Conservation (phyloP, 2,888 invertebrate species). For the Lutraria lutraria region DNA sequence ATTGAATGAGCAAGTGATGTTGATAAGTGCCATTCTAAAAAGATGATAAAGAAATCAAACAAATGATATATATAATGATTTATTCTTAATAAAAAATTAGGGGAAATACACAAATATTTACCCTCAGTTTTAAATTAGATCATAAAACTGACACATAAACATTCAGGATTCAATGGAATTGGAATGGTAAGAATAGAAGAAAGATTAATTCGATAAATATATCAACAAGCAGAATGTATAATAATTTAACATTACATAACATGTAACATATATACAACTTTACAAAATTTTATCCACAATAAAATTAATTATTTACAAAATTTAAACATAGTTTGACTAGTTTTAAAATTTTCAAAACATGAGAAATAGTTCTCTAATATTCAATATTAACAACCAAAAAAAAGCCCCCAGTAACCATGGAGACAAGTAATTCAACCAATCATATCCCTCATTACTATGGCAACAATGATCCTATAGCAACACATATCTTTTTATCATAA, state of each 20-base stretch:
- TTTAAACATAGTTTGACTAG: slow-evolving; percentile 13
- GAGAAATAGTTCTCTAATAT: background rate
- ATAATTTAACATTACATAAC: background rate
- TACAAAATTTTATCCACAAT: background rate
- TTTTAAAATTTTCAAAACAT: background rate
- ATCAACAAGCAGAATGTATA: background rate
- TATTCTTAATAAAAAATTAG: background rate
- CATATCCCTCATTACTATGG: background rate
- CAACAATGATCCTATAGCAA: background rate
- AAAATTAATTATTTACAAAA: slow-evolving; percentile 11
- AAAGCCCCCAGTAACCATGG: background rate
- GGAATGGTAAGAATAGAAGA: background rate
- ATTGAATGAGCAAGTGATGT: background rate
- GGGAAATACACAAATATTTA: background rate
- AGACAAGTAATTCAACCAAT: background rate
- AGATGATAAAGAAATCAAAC: background rate
- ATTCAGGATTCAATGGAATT: background rate
- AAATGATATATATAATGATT: background rate
- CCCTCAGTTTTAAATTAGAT: background rate
- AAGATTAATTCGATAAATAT: background rate
- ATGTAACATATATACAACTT: slow-evolving; percentile 3
- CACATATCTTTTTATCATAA: background rate
- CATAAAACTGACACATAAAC: background rate
- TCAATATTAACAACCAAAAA: background rate
- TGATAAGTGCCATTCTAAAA: background rate